Evolutionary conservation across 2,888 invertebrate species (phyloP), one percentile per base, ranked within the genome.

Genomic region (Apotomis capreana): DNA sequence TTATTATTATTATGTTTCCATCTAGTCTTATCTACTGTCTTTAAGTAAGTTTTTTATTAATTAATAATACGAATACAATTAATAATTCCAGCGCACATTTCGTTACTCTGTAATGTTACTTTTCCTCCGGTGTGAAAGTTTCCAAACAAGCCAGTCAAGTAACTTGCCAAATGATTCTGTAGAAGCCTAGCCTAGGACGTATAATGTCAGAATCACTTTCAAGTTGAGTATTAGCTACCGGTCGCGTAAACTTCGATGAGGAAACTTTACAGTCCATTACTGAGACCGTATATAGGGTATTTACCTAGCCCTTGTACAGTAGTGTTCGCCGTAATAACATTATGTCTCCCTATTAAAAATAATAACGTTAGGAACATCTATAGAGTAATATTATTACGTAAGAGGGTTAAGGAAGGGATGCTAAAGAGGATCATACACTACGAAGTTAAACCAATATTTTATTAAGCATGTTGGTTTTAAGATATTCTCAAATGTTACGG

Each of bases 201-300:
- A 75, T 69, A 74, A 70, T 76, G 76, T 79, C 79, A 80, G 77
- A 84, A 85, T 84, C 81, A 83, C 81, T 83, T 83, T 83, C 81
- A 81, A 82, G 81, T 80, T 68, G 55, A 78, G 80, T 83, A 86
- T 87, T 86, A 85, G 83, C 82, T 80, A 79, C 71, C 83, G 75
- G 83, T 79, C 81, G 83, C 78, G 76, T 75, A 75, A 90, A 90
- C 89, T 91, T 90, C 84, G 87, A 90, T 90, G 87, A 87, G 87
- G 84, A 90, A 91, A 91, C 86, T 90, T 90, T 80, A 78, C 78
- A 80, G 85, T 85, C 84, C 87, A 85, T 85, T 87, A 85, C 82
- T 72, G 72, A 69, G 74, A 68, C 75, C 74, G 69, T 68, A 72
- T 36, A 67, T 60, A 55, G 51, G 4, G 46, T 65, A 68, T 62